Evolutionary conservation across 2,113 vertebrate species (phyloP).

Genomic region (Erythrolamprus reginae): DNA sequence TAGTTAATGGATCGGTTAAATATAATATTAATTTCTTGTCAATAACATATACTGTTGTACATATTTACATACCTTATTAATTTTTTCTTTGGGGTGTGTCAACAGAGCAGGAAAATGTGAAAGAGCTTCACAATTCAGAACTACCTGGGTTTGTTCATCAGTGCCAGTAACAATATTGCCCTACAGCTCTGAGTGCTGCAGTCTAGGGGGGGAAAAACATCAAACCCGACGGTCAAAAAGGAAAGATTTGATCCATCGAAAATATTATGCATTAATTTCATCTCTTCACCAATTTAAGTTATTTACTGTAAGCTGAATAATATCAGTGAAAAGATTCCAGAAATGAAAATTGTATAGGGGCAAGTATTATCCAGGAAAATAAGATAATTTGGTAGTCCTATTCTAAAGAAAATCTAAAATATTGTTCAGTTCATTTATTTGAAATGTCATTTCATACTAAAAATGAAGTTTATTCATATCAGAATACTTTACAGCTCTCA

Average conservation of each 20-base stretch:
- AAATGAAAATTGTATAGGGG: background rate
- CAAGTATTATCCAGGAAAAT: background rate
- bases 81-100: conserved; percentile 98
- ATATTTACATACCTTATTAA: conserved; percentile 88
- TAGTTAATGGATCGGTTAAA: background rate
- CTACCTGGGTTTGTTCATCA: conserved; percentile 97
- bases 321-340: background rate
- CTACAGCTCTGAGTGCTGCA: conserved; percentile 92
- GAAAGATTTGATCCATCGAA: background rate
- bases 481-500: background rate
- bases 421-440: background rate
- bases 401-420: background rate
- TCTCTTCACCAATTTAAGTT: background rate
- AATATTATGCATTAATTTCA: background rate
- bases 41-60: background rate
- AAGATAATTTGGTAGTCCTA: background rate
- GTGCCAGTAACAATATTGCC: conserved; percentile 98
- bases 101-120: conserved; percentile 94
- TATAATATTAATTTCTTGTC: background rate
- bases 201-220: conserved; percentile 75
- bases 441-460: background rate
- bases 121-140: conserved; percentile 95
- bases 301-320: background rate
- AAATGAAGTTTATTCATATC: background rate
- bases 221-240: background rate